A percentile compares a stretch with the other conserved stretches of the same genome.
phyloP scores from a whole-genome alignment of 2,888 invertebrate genomes.

The Orthonevra nobilis region DNA sequence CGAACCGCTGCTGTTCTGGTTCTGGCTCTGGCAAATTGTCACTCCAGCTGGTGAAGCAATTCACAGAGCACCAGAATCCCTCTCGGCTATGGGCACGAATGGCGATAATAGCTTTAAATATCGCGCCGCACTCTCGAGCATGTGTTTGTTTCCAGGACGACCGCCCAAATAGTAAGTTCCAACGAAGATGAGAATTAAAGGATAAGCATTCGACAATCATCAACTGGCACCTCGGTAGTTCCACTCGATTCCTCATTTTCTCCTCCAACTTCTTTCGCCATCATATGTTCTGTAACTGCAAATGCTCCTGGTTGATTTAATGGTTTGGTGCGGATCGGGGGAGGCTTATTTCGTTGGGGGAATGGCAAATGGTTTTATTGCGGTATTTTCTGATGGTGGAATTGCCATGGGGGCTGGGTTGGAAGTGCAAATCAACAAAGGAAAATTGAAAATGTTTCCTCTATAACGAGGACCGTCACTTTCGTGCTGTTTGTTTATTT shows the following conservation, averaged over 20 bases:
- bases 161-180: slow-evolving; percentile 25
- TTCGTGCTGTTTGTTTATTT: slow-evolving; percentile 12
- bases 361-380: slow-evolving; percentile 51
- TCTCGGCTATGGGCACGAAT: slow-evolving; percentile 19
- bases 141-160: slow-evolving; percentile 6
- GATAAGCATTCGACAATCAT: slow-evolving; percentile 55
- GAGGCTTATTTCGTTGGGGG: background rate
- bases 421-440: slow-evolving; percentile 56
- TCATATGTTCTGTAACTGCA: slow-evolving; percentile 43
- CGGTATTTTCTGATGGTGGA: slow-evolving; percentile 52
- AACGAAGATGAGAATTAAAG: slow-evolving; percentile 2
- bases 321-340: slow-evolving; percentile 8
- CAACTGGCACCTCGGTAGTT: slow-evolving; percentile 38
- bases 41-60: slow-evolving; percentile 23
- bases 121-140: slow-evolving; percentile 10
- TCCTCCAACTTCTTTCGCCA: no score
- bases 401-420: slow-evolving; percentile 39
- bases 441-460: slow-evolving; percentile 62
- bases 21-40: slow-evolving; percentile 16
- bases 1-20: no score
- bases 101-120: slow-evolving; percentile 49
- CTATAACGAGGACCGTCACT: slow-evolving; percentile 42
- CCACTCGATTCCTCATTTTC: background rate
- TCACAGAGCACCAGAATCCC: background rate
- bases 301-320: slow-evolving; percentile 56